Evolutionary conservation across 2,888 invertebrate species (phyloP).

Genomic region (Pheosia tremula): DNA sequence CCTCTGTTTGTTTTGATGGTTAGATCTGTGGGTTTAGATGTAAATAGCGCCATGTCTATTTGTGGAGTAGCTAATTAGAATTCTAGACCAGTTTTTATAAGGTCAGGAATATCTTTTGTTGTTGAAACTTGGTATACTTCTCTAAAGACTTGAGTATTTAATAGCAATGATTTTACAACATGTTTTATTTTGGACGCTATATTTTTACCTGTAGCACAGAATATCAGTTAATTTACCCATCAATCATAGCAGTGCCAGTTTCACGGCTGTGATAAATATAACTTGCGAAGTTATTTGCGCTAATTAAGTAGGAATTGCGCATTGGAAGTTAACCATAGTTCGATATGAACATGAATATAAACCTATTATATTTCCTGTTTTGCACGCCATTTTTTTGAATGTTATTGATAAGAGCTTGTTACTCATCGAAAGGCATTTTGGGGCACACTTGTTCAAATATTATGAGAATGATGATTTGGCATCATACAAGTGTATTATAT

Average conservation of each 20-base stretch:
- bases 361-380: neutral
- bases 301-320: too few relatives aligned
- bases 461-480: neutral
- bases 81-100: neutral
- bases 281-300: too few relatives aligned
- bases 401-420: constrained; percentile 1
- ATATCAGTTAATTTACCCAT: too few relatives aligned
- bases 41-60: neutral
- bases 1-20: constrained; percentile 1
- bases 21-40: neutral
- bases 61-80: neutral
- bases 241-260: too few relatives aligned
- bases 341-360: neutral
- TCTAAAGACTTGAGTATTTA: too few relatives aligned
- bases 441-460: neutral
- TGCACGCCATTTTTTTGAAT: neutral
- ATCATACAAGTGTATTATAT: too few relatives aligned
- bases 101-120: neutral
- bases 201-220: too few relatives aligned
- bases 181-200: too few relatives aligned
- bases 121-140: neutral
- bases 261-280: too few relatives aligned
- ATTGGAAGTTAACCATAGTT: too few relatives aligned
- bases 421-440: neutral
- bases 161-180: too few relatives aligned